A percentile compares a stretch with the other conserved stretches of the same genome.
Conservation (phyloP, 2,113 vertebrate genomes). For the Gnathonemus echidnorhynchus region DNA sequence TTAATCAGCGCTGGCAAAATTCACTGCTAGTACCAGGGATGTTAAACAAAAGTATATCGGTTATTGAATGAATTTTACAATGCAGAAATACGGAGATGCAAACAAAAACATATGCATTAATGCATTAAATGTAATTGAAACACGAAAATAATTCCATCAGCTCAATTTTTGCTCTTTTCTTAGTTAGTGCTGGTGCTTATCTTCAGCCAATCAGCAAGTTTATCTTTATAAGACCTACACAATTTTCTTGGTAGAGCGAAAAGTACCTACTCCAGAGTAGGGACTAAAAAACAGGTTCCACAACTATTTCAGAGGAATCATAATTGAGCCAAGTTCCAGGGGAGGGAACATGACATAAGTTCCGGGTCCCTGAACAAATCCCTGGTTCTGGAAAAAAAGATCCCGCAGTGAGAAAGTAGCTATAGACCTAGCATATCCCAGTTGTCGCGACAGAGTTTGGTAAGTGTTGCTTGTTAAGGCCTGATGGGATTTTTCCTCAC, state of each 20-base stretch:
- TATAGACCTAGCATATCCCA: not conserved
- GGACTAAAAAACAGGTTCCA: not conserved
- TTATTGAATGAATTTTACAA: not conserved
- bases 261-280: not conserved
- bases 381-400: not conserved
- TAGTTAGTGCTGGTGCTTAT: not conserved
- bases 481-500: constrained; percentile 44
- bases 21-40: not conserved
- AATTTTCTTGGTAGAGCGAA: not conserved
- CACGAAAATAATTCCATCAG: not conserved
- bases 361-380: not conserved
- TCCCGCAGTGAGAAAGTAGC: not conserved
- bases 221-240: not conserved
- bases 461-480: not conserved
- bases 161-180: not conserved
- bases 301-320: not conserved
- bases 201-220: not conserved
- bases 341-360: not conserved
- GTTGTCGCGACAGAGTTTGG: not conserved
- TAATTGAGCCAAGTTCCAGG: not conserved
- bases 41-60: not conserved
- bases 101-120: not conserved
- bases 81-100: not conserved
- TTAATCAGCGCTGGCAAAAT: not conserved
- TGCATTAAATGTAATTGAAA: not conserved